phyloP scores from a whole-genome alignment of 2,888 invertebrate genomes.

The Eupeodes latifasciatus region DNA sequence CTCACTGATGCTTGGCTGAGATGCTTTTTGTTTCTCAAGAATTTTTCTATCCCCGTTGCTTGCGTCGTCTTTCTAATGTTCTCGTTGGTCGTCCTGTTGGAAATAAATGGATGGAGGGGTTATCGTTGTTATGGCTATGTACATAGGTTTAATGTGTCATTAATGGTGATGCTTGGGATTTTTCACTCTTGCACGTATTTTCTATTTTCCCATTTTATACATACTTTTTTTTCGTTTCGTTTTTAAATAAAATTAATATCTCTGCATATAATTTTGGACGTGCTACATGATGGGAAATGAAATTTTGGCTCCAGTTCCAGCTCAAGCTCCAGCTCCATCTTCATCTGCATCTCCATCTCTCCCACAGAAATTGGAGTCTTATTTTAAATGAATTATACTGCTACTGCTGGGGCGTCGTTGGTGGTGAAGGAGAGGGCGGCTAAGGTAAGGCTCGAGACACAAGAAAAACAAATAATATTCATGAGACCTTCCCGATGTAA shows the following conservation, averaged over 20 bases:
- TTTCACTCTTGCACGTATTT: constrained; percentile 23
- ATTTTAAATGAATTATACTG: constrained; percentile 35
- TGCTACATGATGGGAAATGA: constrained; percentile 15
- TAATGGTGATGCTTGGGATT: constrained; percentile 44
- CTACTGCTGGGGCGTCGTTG: too few relatives aligned
- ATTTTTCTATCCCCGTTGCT: not conserved
- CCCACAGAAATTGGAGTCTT: not conserved
- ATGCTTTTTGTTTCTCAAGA: constrained; percentile 30
- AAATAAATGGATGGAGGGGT: constrained; percentile 10
- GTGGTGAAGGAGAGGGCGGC: too few relatives aligned
- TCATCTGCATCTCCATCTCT: not conserved
- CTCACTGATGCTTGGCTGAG: constrained; percentile 10
- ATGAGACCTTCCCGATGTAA: not conserved
- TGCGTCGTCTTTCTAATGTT: not conserved
- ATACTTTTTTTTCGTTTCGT: not conserved
- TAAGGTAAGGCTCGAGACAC: constrained; percentile 1
- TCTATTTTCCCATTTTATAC: constrained; percentile 20
- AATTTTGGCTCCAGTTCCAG: not conserved
- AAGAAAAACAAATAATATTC: constrained; percentile 20
- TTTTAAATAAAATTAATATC: constrained; percentile 42
- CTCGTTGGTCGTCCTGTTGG: not conserved
- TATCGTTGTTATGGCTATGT: not conserved
- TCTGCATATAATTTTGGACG: constrained; percentile 13
- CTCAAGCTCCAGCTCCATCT: too few relatives aligned
- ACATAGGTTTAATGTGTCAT: constrained; percentile 40